Percentiles rank a stretch among this genome's conserved stretches.
phyloP scores from a whole-genome alignment of 2,888 invertebrate genomes.

The Pterostichus madidus region DNA sequence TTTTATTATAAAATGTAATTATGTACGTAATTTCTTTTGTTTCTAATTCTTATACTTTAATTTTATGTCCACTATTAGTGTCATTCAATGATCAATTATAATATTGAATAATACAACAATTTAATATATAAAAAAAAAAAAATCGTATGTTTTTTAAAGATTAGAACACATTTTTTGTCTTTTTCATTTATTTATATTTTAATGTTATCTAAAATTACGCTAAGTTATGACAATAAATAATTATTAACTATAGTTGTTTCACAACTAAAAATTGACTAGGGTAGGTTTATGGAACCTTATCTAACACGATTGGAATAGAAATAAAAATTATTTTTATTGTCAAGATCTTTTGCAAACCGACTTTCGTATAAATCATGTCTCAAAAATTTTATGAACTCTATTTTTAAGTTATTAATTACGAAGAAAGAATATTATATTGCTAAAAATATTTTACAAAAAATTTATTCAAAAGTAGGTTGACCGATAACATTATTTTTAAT shows the following conservation, averaged over 20 bases:
- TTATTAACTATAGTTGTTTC: conserved; percentile 30
- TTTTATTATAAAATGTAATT: neutral
- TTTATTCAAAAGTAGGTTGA: too few species aligned
- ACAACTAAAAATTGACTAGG: conserved; percentile 50
- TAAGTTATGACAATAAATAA: conserved; percentile 48
- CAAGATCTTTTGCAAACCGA: conserved; percentile 47
- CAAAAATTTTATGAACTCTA: neutral
- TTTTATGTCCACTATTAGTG: neutral
- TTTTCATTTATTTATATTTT: conserved; percentile 18
- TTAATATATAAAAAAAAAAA: conserved; percentile 18
- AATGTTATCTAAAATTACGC: conserved; percentile 33
- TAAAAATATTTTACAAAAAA: too few species aligned
- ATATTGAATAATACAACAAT: conserved; percentile 10
- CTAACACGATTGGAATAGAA: conserved; percentile 28
- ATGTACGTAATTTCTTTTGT: neutral
- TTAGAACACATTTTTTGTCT: conserved; percentile 45
- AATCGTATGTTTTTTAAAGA: neutral
- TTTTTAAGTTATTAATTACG: neutral
- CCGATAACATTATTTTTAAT: too few species aligned
- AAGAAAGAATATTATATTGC: too few species aligned
- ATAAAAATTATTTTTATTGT: neutral
- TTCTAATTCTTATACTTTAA: conserved; percentile 7
- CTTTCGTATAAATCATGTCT: conserved; percentile 22
- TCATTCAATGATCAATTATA: conserved; percentile 28
- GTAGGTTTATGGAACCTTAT: conserved; percentile 28